Percentiles rank a stretch among this genome's conserved stretches.
Evolutionary conservation across 1,140 invertebrate species (phyloP).

Genomic region (Achroia grisella): DNA sequence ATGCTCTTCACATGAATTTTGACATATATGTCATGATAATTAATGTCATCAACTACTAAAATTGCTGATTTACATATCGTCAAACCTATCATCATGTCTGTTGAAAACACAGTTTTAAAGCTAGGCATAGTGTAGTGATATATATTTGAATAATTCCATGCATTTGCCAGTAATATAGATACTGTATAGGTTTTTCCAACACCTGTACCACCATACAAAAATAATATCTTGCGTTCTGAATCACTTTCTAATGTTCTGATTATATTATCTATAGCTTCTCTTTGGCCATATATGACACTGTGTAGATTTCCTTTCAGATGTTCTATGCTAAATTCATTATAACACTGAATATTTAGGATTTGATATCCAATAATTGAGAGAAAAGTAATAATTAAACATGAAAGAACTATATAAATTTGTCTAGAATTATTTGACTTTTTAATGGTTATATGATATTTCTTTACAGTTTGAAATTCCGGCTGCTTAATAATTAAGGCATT

Average conservation of each 20-base stretch:
- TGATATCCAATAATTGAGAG: slow-evolving; percentile 31
- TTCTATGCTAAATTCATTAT: slow-evolving; percentile 27
- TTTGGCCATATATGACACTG: slow-evolving; percentile 50
- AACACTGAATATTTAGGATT: slow-evolving; percentile 36
- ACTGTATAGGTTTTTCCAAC: slow-evolving; percentile 56
- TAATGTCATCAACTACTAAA: slow-evolving; percentile 52
- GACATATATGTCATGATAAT: slow-evolving; percentile 25
- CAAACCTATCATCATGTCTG: slow-evolving; percentile 40
- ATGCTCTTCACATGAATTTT: slow-evolving; percentile 24
- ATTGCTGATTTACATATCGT: slow-evolving; percentile 39
- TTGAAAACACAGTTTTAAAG: slow-evolving; percentile 33
- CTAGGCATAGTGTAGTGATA: slow-evolving; percentile 54
- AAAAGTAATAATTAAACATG: slow-evolving; percentile 4
- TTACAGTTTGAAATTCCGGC: no score
- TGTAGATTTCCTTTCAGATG: slow-evolving; percentile 24
- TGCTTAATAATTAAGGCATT: no score
- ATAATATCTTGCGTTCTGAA: slow-evolving; percentile 36
- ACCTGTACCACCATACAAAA: slow-evolving; percentile 60
- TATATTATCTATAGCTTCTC: slow-evolving; percentile 29
- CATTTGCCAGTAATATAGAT: slow-evolving; percentile 37
- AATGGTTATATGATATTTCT: no score
- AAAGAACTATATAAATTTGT: neutral
- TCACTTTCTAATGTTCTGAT: slow-evolving; percentile 29
- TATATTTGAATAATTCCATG: slow-evolving; percentile 39
- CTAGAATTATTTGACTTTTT: neutral